phyloP scores from a whole-genome alignment of 2,113 vertebrate genomes.

The Macaca nemestrina region DNA sequence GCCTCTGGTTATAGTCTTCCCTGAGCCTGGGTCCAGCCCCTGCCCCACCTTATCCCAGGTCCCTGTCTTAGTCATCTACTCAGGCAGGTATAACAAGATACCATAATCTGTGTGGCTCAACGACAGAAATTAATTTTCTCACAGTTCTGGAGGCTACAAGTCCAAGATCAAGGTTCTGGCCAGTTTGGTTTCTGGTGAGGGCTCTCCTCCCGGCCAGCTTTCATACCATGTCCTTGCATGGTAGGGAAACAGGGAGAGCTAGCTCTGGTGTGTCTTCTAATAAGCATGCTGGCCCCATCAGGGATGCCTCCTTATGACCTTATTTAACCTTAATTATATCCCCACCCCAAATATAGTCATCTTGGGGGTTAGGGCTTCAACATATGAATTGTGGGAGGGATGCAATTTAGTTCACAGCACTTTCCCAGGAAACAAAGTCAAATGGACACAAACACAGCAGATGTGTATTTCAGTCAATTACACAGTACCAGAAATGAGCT shows the following conservation, averaged over 20 bases:
- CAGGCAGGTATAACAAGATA: background rate
- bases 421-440: background rate
- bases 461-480: background rate
- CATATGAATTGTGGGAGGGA: background rate
- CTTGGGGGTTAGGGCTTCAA: background rate
- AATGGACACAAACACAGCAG: background rate
- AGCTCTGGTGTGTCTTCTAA: background rate
- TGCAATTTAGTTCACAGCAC: background rate
- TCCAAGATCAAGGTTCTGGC: background rate
- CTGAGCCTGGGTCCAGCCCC: background rate
- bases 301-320: background rate
- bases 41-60: no score
- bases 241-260: background rate
- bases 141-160: background rate
- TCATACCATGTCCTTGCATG: background rate
- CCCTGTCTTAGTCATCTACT: background rate
- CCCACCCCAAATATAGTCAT: background rate
- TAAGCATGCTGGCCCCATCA: background rate
- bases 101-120: background rate
- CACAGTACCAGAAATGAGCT: background rate
- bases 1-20: background rate
- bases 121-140: background rate
- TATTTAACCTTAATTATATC: background rate
- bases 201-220: background rate
- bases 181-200: background rate